These are phyloP conservation scores for Sialis lutaria DNA, from an alignment of 2,888 invertebrate genomes.

Conservation along the genomic window DNA sequence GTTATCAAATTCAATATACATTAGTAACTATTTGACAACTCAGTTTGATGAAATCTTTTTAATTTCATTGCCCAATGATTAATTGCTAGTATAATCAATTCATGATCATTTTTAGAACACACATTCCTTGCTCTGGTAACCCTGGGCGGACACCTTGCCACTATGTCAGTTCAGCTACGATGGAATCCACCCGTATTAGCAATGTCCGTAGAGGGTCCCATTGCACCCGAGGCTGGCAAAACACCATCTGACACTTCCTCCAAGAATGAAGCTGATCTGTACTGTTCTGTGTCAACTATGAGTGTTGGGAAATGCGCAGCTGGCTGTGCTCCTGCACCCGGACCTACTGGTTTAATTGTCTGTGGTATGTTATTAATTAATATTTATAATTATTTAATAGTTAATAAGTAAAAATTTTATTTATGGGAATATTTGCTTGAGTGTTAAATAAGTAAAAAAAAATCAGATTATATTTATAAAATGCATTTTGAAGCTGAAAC, in stretches of 20 bases:
- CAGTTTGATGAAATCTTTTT: neutral
- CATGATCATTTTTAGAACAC: constrained; percentile 24
- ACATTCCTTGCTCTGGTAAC: constrained; percentile 46
- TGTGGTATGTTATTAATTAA: constrained; percentile 39
- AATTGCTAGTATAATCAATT: neutral
- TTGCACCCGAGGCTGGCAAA: constrained; percentile 7
- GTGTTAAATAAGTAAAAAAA: no score
- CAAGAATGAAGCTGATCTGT: constrained; percentile 30
- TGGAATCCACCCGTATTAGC: constrained; percentile 24
- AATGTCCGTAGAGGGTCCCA: constrained; percentile 8
- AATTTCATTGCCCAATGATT: neutral
- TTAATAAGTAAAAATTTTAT: no score
- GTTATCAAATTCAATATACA: no score
- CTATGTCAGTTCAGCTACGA: constrained; percentile 40
- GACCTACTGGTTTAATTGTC: constrained; percentile 52
- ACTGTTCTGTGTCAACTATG: constrained; percentile 41
- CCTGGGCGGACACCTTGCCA: constrained; percentile 39
- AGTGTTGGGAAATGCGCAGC: constrained; percentile 53
- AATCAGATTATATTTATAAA: no score
- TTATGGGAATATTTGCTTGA: no score
- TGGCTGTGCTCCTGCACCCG: constrained; percentile 52
- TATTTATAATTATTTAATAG: no score
- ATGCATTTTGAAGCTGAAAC: no score
- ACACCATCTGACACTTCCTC: constrained; percentile 11
- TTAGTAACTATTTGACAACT: no score